Evolutionary conservation across 2,888 invertebrate species (phyloP).

Genomic region (Halictus quadricinctus): DNA sequence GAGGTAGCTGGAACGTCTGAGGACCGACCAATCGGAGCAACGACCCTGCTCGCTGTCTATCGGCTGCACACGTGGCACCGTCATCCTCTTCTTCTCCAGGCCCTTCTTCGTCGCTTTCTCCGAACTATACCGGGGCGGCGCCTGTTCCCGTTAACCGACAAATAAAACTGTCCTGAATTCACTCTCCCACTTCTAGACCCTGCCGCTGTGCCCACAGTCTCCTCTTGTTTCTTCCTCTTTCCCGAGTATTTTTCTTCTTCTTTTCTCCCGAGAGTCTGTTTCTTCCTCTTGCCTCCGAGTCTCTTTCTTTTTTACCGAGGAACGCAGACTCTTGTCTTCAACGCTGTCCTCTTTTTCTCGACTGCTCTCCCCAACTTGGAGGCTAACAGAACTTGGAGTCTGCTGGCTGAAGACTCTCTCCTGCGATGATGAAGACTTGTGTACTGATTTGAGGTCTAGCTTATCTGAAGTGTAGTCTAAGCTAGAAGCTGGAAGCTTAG

Average conservation of each 20-base stretch:
- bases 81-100: constrained; percentile 13
- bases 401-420: background rate
- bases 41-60: constrained; percentile 39
- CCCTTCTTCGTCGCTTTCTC: constrained; percentile 4
- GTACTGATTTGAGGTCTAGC: background rate
- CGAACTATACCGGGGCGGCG: constrained; percentile 14
- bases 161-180: constrained; percentile 47
- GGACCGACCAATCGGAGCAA: constrained; percentile 50
- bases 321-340: background rate
- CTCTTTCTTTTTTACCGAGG: constrained; percentile 25
- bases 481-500: background rate
- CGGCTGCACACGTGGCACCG: constrained; percentile 41
- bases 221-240: background rate
- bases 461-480: too few species aligned
- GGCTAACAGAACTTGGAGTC: background rate
- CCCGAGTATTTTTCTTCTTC: background rate
- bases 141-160: constrained; percentile 40
- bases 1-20: constrained; percentile 31
- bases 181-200: background rate
- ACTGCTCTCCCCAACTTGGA: background rate
- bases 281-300: background rate
- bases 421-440: background rate
- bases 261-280: background rate
- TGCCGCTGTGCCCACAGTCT: background rate
- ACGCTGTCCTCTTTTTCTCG: background rate